Evolutionary conservation across 2,888 invertebrate species (phyloP), one percentile per base, ranked within the genome.

Genomic region (Drosophila cognata): DNA sequence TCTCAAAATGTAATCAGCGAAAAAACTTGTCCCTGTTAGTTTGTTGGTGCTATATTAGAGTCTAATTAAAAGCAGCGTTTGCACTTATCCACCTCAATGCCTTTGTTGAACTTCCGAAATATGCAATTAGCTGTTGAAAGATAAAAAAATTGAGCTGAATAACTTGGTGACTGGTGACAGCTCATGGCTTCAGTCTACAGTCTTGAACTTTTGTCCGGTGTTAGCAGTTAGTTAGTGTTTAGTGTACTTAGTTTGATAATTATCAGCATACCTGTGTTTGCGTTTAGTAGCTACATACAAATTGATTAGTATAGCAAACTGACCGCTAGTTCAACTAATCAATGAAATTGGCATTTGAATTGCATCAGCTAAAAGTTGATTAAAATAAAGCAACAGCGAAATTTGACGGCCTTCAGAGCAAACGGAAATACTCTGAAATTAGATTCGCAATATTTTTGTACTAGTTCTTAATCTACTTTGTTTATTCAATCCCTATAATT

Each of bases 311-410:
- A 64, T 28, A 38, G 31, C 50, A 66, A 35, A 28, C 41, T 52
- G 46, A 43, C 61, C 60, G 71, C 55, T 65, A 61, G 59, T 62
- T 75, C 71, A 67, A 28, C 18, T n/a, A 46, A 46, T 56, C 53
- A 51, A 78, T 59, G 90, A 65, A 85, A 85, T 89, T 74, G 85
- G 38, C 88, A 88, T 80, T 88, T 76, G 46, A 76, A 89, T 89
- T 89, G 68, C 89, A 73, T 85, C 90, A 85, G 85, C 79, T 75
- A 11, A 29, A 50, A 53, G 16, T 68, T 71, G 73, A 87, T 74
- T 71, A 74, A 62, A 56, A 53, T 66, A 60, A 62, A 55, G 33
- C 21, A 61, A 50, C 33, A 76, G 55, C 64, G 43, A 82, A 82
- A 65, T 84, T 52, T 52, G 46, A 61, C 16, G 50, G 59, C 69